These are phyloP conservation scores for Anticlea derivata DNA, from an alignment of 2,888 invertebrate species.

Conservation along the genomic window DNA sequence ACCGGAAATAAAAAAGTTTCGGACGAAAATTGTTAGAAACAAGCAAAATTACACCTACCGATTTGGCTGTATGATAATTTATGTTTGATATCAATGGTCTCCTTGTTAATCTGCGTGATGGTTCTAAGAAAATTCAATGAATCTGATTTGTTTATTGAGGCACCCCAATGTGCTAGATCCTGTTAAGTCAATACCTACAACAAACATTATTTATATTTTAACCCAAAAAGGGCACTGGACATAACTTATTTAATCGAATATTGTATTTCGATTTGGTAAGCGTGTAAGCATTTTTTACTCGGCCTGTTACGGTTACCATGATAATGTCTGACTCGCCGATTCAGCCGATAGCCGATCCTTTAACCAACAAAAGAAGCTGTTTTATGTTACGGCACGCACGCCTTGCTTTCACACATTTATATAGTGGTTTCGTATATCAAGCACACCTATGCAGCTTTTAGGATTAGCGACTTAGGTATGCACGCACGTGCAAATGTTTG, in stretches of 20 bases:
- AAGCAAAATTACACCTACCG: no score
- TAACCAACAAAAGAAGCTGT: slow-evolving; percentile 73
- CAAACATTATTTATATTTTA: no score
- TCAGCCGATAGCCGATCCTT: slow-evolving; percentile 63
- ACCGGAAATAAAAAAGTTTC: no score
- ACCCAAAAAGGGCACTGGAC: no score
- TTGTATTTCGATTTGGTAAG: background rate
- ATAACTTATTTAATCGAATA: no score
- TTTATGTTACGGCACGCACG: slow-evolving; percentile 77
- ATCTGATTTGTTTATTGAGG: no score
- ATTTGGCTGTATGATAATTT: no score
- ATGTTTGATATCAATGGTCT: no score
- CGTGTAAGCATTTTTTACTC: slow-evolving; percentile 35
- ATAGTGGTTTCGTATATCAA: slow-evolving; percentile 32
- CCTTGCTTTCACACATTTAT: slow-evolving; percentile 49
- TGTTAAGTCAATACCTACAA: no score
- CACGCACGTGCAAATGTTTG: slow-evolving; percentile 34
- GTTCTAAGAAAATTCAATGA: no score
- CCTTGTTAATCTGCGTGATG: no score
- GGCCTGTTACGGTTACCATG: slow-evolving; percentile 53
- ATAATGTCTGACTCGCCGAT: slow-evolving; percentile 56
- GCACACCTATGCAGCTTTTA: slow-evolving; percentile 23
- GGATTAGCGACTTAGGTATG: slow-evolving; percentile 31
- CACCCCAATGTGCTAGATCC: no score
- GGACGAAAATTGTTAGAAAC: slow-evolving; percentile 7